Conservation (phyloP, 64 coral and sea anemone genomes). For the Anthopleura sola region DNA sequence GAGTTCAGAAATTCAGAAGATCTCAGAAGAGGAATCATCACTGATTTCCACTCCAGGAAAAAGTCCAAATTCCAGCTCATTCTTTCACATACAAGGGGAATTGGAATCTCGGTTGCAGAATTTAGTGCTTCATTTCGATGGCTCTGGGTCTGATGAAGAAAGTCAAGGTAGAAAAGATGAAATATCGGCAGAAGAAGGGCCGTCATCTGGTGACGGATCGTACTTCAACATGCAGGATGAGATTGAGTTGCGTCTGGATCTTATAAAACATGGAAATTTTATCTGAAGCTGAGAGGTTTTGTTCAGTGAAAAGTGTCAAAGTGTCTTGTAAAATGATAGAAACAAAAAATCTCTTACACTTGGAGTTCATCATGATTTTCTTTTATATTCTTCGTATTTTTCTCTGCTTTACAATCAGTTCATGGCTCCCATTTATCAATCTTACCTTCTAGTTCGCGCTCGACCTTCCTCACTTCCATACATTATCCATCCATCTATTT, state of each 20-base stretch:
- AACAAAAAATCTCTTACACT: conserved; percentile 8
- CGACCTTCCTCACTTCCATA: no score
- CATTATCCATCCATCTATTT: no score
- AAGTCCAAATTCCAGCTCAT: not conserved
- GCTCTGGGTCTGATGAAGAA: not conserved
- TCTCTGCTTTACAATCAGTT: no score
- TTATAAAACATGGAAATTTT: not conserved
- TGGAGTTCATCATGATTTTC: conserved; percentile 14
- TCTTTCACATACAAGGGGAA: not conserved
- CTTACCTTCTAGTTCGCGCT: no score
- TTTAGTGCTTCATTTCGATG: not conserved
- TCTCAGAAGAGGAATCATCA: not conserved
- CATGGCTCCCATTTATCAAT: no score
- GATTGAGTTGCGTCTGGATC: not conserved
- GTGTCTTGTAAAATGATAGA: conserved; percentile 23
- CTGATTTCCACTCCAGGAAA: not conserved
- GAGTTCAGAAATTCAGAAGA: not conserved
- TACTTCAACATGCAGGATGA: conserved; percentile 3
- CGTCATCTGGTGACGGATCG: not conserved
- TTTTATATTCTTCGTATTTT: no score
- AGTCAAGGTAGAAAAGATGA: not conserved
- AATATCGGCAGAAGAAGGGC: not conserved
- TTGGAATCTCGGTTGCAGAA: not conserved
- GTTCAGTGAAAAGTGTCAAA: conserved; percentile 19
- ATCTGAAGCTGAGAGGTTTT: not conserved